Conservation (phyloP, 2,113 vertebrate species). For the Gallinago paraguaiae region DNA sequence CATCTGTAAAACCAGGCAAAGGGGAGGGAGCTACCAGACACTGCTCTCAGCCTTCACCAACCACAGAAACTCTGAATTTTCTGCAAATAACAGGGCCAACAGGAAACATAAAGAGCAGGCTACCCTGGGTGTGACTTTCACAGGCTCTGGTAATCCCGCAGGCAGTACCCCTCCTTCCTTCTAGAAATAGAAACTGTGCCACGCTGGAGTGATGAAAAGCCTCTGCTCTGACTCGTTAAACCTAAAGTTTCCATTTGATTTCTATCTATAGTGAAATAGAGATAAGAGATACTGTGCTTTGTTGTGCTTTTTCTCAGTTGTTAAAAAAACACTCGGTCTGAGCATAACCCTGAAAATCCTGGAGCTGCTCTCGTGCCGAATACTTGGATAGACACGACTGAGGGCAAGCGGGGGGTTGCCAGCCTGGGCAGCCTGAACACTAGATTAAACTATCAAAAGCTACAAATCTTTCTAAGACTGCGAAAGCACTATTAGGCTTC, state of each 20-base stretch:
- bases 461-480: neutral
- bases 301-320: neutral
- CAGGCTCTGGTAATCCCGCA: neutral
- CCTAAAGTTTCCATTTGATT: neutral
- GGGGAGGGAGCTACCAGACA: neutral
- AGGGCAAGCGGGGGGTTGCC: neutral
- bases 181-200: neutral
- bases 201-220: neutral
- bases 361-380: neutral
- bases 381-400: neutral
- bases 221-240: neutral
- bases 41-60: neutral
- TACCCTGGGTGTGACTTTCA: neutral
- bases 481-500: neutral
- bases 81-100: neutral
- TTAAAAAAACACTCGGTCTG: neutral
- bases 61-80: neutral
- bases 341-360: too few relatives aligned
- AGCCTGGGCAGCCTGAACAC: neutral
- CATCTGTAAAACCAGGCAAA: neutral
- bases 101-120: neutral
- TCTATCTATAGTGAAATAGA: neutral
- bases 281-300: neutral
- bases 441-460: neutral
- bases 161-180: neutral